These are phyloP conservation scores for Ormyrus thymus DNA, from an alignment of 2,888 invertebrate genomes.

Conservation along the genomic window DNA sequence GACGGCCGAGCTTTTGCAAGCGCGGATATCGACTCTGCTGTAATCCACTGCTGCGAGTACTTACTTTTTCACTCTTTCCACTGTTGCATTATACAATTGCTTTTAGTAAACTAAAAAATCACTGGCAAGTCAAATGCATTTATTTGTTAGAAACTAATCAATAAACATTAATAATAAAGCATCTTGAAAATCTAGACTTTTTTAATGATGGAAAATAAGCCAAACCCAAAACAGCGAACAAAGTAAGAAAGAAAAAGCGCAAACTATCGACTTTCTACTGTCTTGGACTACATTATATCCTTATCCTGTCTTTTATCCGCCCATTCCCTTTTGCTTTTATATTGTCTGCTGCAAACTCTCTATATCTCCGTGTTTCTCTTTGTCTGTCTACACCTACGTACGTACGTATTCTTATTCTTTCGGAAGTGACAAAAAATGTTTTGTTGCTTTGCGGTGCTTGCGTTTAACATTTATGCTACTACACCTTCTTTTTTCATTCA, in stretches of 20 bases:
- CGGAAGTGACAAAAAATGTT: constrained; percentile 28
- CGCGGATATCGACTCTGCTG: too few species aligned
- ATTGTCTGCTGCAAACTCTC: constrained; percentile 68
- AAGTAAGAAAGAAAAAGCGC: background rate
- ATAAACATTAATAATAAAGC: constrained; percentile 45
- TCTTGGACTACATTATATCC: background rate
- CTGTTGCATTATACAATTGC: background rate
- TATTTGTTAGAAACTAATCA: background rate
- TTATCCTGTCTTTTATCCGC: constrained; percentile 51
- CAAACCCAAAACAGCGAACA: background rate
- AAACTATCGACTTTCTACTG: constrained; percentile 34
- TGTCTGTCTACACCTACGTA: constrained; percentile 68
- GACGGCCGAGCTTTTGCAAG: background rate
- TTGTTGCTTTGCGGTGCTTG: constrained; percentile 41
- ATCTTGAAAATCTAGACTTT: constrained; percentile 40
- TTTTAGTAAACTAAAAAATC: background rate
- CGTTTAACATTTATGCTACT: background rate
- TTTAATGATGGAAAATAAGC: constrained; percentile 1
- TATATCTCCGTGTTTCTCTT: too few species aligned
- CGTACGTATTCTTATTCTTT: constrained; percentile 72
- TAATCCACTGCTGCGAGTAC: too few species aligned
- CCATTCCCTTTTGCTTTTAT: constrained; percentile 63
- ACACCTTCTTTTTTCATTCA: background rate
- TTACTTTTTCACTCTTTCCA: background rate
- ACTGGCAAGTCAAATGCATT: background rate